A percentile compares a stretch with the other conserved stretches of the same genome.
Conservation (phyloP, 2,888 invertebrate genomes). For the Hypselothyrea guttata region DNA sequence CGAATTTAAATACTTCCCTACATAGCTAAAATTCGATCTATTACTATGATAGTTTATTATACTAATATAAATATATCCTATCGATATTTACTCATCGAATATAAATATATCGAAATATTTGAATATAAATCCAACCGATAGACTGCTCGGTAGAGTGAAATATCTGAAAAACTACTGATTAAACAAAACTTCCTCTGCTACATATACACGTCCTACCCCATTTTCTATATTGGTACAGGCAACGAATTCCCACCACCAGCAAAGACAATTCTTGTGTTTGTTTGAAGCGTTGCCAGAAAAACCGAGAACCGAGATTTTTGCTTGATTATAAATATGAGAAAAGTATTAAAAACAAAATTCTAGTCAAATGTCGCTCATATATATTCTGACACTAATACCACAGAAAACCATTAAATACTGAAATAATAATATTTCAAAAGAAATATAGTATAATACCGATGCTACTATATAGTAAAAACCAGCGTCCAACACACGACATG, state of each 20-base stretch:
- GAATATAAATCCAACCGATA: too few species aligned
- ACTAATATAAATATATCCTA: too few species aligned
- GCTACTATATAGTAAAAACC: background rate
- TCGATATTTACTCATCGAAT: too few species aligned
- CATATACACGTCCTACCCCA: too few species aligned
- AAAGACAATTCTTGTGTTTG: slow-evolving; percentile 1
- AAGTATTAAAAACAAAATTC: slow-evolving; percentile 30
- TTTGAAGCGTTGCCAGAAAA: slow-evolving; percentile 32
- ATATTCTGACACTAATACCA: slow-evolving; percentile 61
- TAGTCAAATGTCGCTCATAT: slow-evolving; percentile 12
- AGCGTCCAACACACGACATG: too few species aligned
- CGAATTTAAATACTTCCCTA: too few species aligned
- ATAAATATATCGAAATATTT: too few species aligned
- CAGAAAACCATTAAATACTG: slow-evolving; percentile 28
- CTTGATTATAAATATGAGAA: slow-evolving; percentile 41
- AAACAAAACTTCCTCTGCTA: too few species aligned
- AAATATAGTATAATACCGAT: slow-evolving; percentile 2
- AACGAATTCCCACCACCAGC: slow-evolving; percentile 2
- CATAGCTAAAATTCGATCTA: too few species aligned
- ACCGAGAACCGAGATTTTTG: slow-evolving; percentile 1
- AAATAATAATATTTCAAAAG: slow-evolving; percentile 19
- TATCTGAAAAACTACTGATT: too few species aligned
- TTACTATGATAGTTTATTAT: too few species aligned
- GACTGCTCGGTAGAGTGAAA: too few species aligned
- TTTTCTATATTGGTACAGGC: background rate